These are phyloP conservation scores for Acanthopleura granulata DNA, from an alignment of 2,888 invertebrate genomes.

Conservation along the genomic window DNA sequence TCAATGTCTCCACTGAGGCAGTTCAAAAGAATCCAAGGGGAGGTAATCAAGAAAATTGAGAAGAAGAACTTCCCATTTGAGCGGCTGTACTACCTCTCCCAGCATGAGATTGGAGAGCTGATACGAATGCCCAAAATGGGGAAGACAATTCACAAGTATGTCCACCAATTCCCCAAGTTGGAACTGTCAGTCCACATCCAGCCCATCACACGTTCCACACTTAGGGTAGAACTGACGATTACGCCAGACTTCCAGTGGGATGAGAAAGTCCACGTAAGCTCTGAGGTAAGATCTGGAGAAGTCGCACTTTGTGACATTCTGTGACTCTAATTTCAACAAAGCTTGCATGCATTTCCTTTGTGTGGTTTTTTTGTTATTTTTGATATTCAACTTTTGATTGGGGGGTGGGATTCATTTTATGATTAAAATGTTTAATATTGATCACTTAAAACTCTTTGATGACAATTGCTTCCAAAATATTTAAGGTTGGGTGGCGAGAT, in stretches of 20 bases:
- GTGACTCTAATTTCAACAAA: no score
- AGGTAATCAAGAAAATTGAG: constrained; percentile 96
- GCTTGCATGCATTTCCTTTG: no score
- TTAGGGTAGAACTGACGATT: constrained; percentile 95
- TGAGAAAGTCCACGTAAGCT: constrained; percentile 85
- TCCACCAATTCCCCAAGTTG: constrained; percentile 93
- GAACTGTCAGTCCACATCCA: constrained; percentile 97
- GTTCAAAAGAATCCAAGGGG: constrained; percentile 97
- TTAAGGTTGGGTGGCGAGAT: no score
- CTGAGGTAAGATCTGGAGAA: constrained; percentile 66
- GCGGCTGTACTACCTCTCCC: constrained; percentile 93
- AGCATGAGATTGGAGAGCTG: constrained; percentile 96
- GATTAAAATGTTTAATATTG: no score
- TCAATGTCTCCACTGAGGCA: constrained; percentile 98
- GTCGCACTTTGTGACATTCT: no score
- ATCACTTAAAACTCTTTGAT: no score
- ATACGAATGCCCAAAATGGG: constrained; percentile 92
- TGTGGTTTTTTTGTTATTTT: no score
- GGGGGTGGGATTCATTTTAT: no score
- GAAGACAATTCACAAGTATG: constrained; percentile 94
- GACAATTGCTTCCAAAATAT: no score
- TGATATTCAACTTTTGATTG: no score
- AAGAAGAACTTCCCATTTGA: constrained; percentile 83
- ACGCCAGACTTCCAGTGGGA: constrained; percentile 99
- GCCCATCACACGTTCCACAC: constrained; percentile 90